Evolutionary conservation across 2,113 vertebrate species (phyloP), one percentile per base, ranked within the genome.

Genomic region (Psittacula cyanocephala): DNA sequence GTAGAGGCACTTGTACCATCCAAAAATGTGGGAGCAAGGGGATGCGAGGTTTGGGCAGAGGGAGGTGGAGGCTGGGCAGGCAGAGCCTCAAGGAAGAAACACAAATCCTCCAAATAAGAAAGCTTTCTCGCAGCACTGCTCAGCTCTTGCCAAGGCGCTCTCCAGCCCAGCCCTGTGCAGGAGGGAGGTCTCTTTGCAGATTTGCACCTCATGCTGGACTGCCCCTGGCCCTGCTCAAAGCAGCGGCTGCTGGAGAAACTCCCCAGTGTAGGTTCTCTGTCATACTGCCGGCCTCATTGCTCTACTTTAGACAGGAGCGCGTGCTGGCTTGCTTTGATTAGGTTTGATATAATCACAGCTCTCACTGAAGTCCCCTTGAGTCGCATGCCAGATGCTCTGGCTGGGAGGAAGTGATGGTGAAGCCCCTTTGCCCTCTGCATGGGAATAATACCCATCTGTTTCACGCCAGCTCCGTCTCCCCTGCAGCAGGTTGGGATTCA

Each of bases 281-380:
- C 75, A 41, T 39, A 27, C 19, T 49, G 28, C 67, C 8, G 13
- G 49, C 67, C 55, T 82, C 27, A 3, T 55, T 2, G 1, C 59
- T 80, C 87, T 46, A 22, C 60, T 91, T 91, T 81, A 88, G 77
- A 63, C 81, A 81, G 75, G 53, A 93, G 25, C 0, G 0, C 5
- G 0, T 63, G 60, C 70, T 74, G 72, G 60, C 76, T 86, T 83
- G 60, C 41, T 33, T 87, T 15, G 7, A 52, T 95, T 95, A 85
- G 43, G 44, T 47, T 76, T 83, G 76, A 57, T 72, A 88, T 84
- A 78, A 94, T 94, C 91, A 87, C 55, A 80, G 78, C 52, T 88
- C 71, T 64, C 88, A 67, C 44, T 77, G 65, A 43, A 83, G 72
- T 86, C 91, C 75, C 86, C 76, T 81, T 72, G 64, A 81, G 75